phyloP scores from a whole-genome alignment of 2,797 vertebrate genomes.

The Cossypha heuglini region DNA sequence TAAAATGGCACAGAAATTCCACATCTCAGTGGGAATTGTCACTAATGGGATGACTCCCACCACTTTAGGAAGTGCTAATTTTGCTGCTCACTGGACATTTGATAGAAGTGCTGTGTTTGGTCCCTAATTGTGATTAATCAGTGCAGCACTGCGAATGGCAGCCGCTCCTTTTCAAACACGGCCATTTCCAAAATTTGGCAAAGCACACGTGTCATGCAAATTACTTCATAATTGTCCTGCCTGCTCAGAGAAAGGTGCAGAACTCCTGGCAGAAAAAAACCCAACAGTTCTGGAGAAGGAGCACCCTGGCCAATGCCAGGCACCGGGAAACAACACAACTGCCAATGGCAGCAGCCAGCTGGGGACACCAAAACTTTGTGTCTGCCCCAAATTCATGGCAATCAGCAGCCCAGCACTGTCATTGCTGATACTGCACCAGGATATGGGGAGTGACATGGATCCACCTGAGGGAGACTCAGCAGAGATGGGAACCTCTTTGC shows the following conservation, averaged over 20 bases:
- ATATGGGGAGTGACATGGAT: accelerated
- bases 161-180: conserved; percentile 43
- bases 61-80: conserved; percentile 68
- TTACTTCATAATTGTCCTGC: conserved; percentile 48
- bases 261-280: not conserved
- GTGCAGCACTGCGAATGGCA: conserved; percentile 29
- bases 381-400: not conserved
- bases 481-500: not conserved
- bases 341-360: not conserved
- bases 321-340: not conserved
- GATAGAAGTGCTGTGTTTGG: conserved; percentile 64
- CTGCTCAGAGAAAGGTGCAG: conserved; percentile 50
- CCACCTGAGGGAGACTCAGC: accelerated
- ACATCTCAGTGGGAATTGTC: conserved; percentile 58
- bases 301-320: not conserved
- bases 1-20: conserved; percentile 22
- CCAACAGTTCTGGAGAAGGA: not conserved
- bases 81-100: conserved; percentile 69
- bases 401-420: not conserved
- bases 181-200: conserved; percentile 73
- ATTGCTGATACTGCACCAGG: accelerated
- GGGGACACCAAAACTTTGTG: not conserved
- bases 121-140: conserved; percentile 73
- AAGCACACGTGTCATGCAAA: conserved; percentile 62
- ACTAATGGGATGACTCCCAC: conserved; percentile 67